Evolutionary conservation across 2,797 vertebrate species (phyloP), one percentile per base, ranked within the genome.

Genomic region (Ctenosaura bakeri): DNA sequence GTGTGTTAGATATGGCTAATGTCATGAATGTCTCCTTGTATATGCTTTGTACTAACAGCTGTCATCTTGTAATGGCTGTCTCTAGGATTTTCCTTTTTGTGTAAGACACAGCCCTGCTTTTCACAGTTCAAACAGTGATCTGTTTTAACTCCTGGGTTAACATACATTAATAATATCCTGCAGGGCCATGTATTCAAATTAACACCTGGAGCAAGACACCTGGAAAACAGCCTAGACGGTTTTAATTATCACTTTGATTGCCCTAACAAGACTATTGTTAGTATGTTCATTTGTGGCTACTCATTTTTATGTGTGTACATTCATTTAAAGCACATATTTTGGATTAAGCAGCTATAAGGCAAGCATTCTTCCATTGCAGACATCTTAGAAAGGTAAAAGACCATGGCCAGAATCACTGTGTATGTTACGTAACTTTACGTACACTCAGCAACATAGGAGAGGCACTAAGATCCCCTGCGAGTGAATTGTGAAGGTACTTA

Each of bases 191-290:
- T 52, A 59, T 88, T 88, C 73, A 42, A 82, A 73, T 88, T 46
- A 54, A 32, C 35, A 88, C 64, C 66, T 82, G 87, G 66, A 73
- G 22, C n/a, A 29, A 26, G 56, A 16, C 50, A 73, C 66, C 79
- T 73, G 50, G 78, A 42, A 56, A 59, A 66, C 79, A 22, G 50
- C 87, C 50, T 12, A 32, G 16, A 82, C 56, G 35, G 24, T 56
- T 88, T 82, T 59, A 82, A 82, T 73, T 82, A 88, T 56, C 54
- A 35, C 26, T 56, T 73, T 73, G 26, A 73, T 88, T 88, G 24
- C 87, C 26, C 79, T 82, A 59, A 71, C 16, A 74, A 59, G 52
- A 32, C 79, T 73, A 79, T 73, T 56, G 78, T 50, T 22, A 32
- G 26, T 88, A 35, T 59, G 18, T 71, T 38, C 77, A 38, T 32